Percentiles rank a stretch among this genome's conserved stretches.
Conservation (phyloP, 2,888 invertebrate species). For the Drosophila diplacantha region DNA sequence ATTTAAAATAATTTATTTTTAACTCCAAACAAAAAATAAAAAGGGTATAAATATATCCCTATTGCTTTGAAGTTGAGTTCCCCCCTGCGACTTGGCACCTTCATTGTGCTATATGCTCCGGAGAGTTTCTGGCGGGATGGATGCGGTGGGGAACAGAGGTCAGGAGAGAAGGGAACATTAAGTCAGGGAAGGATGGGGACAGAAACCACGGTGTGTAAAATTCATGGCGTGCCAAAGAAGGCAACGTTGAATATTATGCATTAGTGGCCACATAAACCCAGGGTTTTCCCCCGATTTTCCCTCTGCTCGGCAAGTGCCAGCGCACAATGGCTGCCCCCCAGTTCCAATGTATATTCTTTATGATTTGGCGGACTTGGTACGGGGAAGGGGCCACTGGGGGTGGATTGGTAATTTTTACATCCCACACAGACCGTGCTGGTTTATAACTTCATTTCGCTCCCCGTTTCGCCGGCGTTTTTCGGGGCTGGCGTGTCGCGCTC, state of each 20-base stretch:
- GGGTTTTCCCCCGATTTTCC: background rate
- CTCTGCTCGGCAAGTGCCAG: conserved; percentile 15
- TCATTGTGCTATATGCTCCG: conserved; percentile 9
- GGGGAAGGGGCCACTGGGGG: conserved; percentile 13
- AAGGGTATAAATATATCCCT: background rate
- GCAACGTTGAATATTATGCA: conserved; percentile 63
- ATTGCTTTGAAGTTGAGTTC: background rate
- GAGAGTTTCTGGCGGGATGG: conserved; percentile 5
- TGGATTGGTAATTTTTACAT: conserved; percentile 42
- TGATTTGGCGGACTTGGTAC: conserved; percentile 37
- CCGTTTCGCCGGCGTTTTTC: conserved; percentile 19
- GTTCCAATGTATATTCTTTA: conserved; percentile 46
- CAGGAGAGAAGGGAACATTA: conserved; percentile 4
- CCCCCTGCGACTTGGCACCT: conserved; percentile 2
- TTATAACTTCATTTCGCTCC: conserved; percentile 65
- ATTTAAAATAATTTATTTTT: background rate
- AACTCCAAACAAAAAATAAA: no score
- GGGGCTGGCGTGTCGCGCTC: conserved; percentile 60
- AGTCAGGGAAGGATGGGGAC: conserved; percentile 8
- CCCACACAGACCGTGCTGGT: conserved; percentile 52
- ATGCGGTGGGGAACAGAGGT: conserved; percentile 1
- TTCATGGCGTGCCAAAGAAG: conserved; percentile 66
- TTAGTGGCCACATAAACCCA: conserved; percentile 48
- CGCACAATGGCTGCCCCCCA: conserved; percentile 24
- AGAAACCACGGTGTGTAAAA: conserved; percentile 52